phyloP scores from a whole-genome alignment of 23 tunicate species.

The Styela clava region DNA sequence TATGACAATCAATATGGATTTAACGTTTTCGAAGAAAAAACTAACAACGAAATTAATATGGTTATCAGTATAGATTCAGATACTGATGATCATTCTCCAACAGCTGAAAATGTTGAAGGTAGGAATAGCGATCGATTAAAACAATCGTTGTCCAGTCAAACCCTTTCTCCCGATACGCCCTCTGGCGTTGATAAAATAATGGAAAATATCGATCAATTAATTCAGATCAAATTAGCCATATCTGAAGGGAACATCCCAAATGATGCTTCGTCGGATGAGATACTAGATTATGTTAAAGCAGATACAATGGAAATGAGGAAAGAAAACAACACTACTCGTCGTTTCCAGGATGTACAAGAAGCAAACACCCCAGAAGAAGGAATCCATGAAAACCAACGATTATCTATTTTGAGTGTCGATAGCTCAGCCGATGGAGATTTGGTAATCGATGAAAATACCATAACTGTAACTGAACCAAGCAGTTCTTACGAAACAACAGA shows the following conservation, averaged over 20 bases:
- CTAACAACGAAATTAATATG: background rate
- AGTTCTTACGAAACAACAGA: background rate
- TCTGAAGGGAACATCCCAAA: background rate
- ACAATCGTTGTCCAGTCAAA: background rate
- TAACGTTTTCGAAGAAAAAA: background rate
- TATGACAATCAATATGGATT: background rate
- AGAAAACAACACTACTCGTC: too few relatives aligned
- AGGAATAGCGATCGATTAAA: background rate
- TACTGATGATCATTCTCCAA: background rate
- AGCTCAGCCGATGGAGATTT: background rate
- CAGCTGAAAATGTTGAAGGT: too few relatives aligned
- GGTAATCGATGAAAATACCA: background rate
- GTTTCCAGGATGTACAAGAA: background rate
- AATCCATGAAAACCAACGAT: background rate
- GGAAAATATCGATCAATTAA: slow-evolving; percentile 9
- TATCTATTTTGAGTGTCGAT: background rate
- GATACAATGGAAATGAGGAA: too few relatives aligned
- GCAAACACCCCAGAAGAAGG: background rate
- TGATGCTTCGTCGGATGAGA: too few relatives aligned
- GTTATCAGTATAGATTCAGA: background rate
- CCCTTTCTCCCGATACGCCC: slow-evolving; percentile 12
- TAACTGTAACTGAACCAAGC: background rate
- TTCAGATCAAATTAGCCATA: slow-evolving; percentile 5
- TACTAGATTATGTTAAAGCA: too few relatives aligned
- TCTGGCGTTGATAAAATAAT: slow-evolving; percentile 13